Evolutionary conservation across 2,888 invertebrate genomes (phyloP), one percentile per base, ranked within the genome.

Genomic region (Notodonta dromedarius): DNA sequence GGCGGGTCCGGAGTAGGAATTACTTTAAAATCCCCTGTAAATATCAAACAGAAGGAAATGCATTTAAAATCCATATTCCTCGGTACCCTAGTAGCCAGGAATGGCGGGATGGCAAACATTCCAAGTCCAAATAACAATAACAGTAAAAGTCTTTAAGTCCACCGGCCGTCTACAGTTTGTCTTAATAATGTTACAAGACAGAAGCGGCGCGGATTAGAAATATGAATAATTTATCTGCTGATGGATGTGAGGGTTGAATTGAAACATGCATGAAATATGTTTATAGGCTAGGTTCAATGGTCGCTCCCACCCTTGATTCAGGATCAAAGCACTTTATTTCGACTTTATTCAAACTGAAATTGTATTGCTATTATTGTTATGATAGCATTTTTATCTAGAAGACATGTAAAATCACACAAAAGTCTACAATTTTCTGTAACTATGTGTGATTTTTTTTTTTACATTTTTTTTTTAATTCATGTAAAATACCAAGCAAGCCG

Each of bases 71-170:
- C 73, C 66, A 79, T 75, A 77, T 73, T 73, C 71, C 54, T 59
- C 44, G 66, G 65, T 62, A 68, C 63, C 70, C 63, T n/a, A 64
- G 72, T 65, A 71, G 73, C 62, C 71, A 63, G 35, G 35, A 35
- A 35, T 59, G 57, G 73, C 69, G 60, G 71, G 60, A 71, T 59
- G 57, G 73, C 69, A 76, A 79, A 78, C 72, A 76, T 77, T 75
- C 66, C 68, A 67, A 73, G 73, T 71, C 64, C 76, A 80, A 83
- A 79, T 77, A 84, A 79, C 74, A 80, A 80, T 80, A 83, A 80
- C 74, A 72, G 69, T 78, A 76, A 79, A 78, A 81, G 73, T 78
- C 66, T 69, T 75, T 73, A 80, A 80, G 77, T 76, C 73, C 66
- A 70, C 67, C 66, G 51, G 60, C 66, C 65, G 67, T 59, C 70